These are phyloP conservation scores for Gymnodraco acuticeps DNA, from an alignment of 2,797 vertebrate species.

Conservation along the genomic window DNA sequence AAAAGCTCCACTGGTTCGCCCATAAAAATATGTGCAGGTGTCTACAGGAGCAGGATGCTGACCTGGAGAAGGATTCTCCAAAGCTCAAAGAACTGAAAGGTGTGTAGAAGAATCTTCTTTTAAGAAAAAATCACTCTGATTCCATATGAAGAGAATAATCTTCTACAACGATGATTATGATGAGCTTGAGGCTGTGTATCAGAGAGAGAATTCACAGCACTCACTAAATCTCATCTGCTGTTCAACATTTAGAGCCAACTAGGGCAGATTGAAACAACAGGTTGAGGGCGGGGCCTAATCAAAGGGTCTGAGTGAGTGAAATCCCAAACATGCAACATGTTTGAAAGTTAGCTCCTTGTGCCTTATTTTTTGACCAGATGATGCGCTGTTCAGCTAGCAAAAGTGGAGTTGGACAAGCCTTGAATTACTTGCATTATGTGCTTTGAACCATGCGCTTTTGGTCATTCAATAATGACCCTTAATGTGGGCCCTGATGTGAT, in stretches of 20 bases:
- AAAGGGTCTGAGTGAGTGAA: neutral
- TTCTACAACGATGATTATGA: neutral
- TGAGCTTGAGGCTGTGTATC: neutral
- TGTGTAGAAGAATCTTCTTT: conserved; percentile 1
- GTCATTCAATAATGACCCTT: too few relatives aligned
- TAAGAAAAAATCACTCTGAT: neutral
- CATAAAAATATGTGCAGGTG: conserved; percentile 89
- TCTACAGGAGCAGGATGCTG: conserved; percentile 84
- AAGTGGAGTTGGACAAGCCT: too few relatives aligned
- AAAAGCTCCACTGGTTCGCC: conserved; percentile 91
- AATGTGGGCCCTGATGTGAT: too few relatives aligned
- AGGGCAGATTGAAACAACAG: neutral
- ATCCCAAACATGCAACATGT: too few relatives aligned
- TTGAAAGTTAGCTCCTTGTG: too few relatives aligned
- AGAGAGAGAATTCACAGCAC: neutral
- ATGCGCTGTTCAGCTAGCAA: too few relatives aligned
- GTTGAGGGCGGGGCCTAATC: neutral
- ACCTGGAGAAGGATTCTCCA: conserved; percentile 82
- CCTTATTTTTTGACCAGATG: too few relatives aligned
- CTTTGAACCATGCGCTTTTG: too few relatives aligned
- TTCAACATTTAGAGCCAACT: neutral
- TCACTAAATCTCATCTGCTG: neutral
- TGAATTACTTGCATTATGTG: too few relatives aligned
- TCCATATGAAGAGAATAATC: too few relatives aligned
- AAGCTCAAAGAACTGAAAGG: conserved; percentile 78